Evolutionary conservation across 2,113 vertebrate species (phyloP).

Genomic region (Phyllostomus discolor): DNA sequence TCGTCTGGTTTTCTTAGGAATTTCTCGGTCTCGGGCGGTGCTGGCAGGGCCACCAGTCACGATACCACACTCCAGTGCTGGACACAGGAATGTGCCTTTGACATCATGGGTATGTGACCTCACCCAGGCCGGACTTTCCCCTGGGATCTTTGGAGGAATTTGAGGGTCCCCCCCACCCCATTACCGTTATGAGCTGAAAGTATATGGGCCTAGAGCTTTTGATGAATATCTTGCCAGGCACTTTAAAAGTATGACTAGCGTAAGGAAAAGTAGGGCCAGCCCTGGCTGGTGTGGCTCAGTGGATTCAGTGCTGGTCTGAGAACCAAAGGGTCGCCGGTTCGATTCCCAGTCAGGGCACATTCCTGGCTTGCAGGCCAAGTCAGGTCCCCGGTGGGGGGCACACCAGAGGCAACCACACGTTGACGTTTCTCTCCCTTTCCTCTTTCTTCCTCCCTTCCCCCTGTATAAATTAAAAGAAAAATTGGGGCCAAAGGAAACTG

Average conservation of each 20-base stretch:
- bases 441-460: too few relatives aligned
- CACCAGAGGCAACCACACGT: too few relatives aligned
- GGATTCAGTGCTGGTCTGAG: too few relatives aligned
- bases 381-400: too few relatives aligned
- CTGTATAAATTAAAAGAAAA: background rate
- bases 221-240: background rate
- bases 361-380: too few relatives aligned
- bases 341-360: too few relatives aligned
- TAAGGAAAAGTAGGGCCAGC: background rate
- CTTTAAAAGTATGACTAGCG: background rate
- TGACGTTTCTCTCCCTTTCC: too few relatives aligned
- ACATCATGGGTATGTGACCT: background rate
- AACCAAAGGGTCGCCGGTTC: too few relatives aligned
- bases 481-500: too few relatives aligned
- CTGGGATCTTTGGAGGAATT: background rate
- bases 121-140: background rate
- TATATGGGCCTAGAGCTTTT: background rate
- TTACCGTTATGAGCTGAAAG: background rate
- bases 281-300: background rate
- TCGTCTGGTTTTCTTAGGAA: background rate
- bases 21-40: rapidly evolving
- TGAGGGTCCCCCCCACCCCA: background rate
- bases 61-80: background rate
- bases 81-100: background rate
- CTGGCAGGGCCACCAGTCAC: background rate